These are phyloP conservation scores for Euschistus heros DNA, from an alignment of 1,140 invertebrate species.

Conservation along the genomic window DNA sequence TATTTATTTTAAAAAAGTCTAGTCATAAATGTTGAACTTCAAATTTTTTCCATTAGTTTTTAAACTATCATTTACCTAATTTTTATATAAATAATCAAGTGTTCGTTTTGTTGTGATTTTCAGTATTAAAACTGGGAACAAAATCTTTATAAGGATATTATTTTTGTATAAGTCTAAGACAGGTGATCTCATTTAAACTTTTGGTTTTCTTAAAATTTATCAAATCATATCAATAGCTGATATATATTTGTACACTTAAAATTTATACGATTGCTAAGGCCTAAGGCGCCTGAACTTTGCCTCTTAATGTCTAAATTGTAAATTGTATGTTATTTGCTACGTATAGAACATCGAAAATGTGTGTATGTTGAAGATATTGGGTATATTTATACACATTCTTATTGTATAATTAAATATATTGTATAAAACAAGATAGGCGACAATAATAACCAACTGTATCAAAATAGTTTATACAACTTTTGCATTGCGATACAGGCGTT, in stretches of 20 bases:
- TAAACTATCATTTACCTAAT: too few relatives aligned
- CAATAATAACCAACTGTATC: slow-evolving; percentile 1
- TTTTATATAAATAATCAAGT: neutral
- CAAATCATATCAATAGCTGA: slow-evolving; percentile 5
- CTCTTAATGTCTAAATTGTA: slow-evolving; percentile 5
- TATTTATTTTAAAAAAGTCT: too few relatives aligned
- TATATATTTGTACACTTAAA: slow-evolving; percentile 2
- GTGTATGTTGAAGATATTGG: neutral
- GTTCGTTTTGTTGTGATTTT: slow-evolving; percentile 3
- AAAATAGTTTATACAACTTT: neutral
- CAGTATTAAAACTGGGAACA: slow-evolving; percentile 5
- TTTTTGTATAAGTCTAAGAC: neutral
- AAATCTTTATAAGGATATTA: neutral
- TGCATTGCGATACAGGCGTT: slow-evolving; percentile 14
- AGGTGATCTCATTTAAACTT: slow-evolving; percentile 5
- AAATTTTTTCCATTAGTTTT: too few relatives aligned
- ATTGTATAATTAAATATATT: neutral
- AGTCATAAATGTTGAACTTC: too few relatives aligned
- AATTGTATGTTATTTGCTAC: slow-evolving; percentile 6
- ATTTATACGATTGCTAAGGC: neutral
- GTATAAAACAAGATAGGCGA: neutral
- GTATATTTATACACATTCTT: too few relatives aligned
- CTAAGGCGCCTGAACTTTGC: slow-evolving; percentile 3
- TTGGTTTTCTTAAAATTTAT: neutral
- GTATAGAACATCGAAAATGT: slow-evolving; percentile 13